These are phyloP conservation scores for Psylliodes chrysocephalus DNA, from an alignment of 2,888 invertebrate genomes.

Conservation along the genomic window DNA sequence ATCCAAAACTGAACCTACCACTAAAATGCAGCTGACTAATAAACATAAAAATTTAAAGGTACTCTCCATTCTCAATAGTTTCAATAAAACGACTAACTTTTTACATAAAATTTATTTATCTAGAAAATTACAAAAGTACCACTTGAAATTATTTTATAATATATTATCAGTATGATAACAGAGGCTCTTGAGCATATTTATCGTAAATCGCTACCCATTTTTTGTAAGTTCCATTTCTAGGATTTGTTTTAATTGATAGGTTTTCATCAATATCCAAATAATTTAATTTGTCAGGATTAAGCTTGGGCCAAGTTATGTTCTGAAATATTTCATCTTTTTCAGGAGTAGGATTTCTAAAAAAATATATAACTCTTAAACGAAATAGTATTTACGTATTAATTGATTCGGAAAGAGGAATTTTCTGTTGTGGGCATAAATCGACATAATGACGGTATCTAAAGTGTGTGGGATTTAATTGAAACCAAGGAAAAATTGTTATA, in stretches of 20 bases:
- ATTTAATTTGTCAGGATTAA: conserved; percentile 17
- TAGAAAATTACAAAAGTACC: not conserved
- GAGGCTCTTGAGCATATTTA: conserved; percentile 23
- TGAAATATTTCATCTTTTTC: conserved; percentile 42
- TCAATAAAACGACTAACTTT: not conserved
- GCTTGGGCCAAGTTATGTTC: conserved; percentile 40
- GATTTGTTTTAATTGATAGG: conserved; percentile 26
- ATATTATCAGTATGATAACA: conserved; percentile 8
- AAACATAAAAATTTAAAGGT: not conserved
- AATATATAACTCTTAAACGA: not conserved
- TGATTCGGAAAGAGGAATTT: no score
- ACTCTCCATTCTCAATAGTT: not conserved
- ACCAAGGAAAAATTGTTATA: no score
- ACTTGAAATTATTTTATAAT: not conserved
- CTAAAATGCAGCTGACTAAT: not conserved
- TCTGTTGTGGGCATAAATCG: no score
- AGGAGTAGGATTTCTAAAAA: conserved; percentile 50
- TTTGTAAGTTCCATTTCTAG: conserved; percentile 25
- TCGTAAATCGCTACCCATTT: conserved; percentile 35
- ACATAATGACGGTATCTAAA: no score
- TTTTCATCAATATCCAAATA: conserved; percentile 33
- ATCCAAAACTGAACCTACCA: not conserved
- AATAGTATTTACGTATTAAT: no score
- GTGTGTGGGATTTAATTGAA: no score
- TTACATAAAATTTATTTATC: not conserved